Base-by-base conservation (phyloP, 1,140 invertebrate species). In the Philopotamus ludificatus region DNA sequence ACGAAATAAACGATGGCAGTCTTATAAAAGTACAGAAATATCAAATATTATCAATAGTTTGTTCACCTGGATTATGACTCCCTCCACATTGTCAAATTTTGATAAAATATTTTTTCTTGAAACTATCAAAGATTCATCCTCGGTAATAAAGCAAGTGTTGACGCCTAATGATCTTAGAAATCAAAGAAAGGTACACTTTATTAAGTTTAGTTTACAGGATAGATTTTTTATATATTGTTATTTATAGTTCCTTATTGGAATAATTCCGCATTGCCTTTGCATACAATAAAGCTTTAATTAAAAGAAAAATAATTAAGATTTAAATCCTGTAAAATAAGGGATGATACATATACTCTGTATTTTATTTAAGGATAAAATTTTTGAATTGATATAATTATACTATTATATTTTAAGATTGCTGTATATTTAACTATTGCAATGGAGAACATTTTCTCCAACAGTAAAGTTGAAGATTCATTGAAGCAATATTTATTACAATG, bases 61-160 rank as follows among this genome's bases (percentile, higher is more conserved):
- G 71, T 73, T 78, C 67, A 74, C 72, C 72, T 80, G 77, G 77
- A 73, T 72, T 22, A 73, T 71, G 4, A 67, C 72, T 2, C 75
- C 77, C 1, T 4, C 16, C 8, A 41, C 61, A 2, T 74, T 70
- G 39, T 67, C 71, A 65, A 8, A 50, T 51, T 57, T 70, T 65
- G 12, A 60, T 12, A 45, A 59, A 49, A 64, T 23, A 49, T 26
- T 57, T 16, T 51, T 59, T n/a, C 18, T 68, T 28, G n/a, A n/a
- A 26, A 12, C 28, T 2, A 50, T 71, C 15, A 57, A 23, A 34
- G 45, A 66, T 22, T 44, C 34, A 26, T 12, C 22, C 1, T 16
- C 47, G 12, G 0, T n/a, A 3, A 12, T 71, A 7, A 45, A 61
- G 22, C 34, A 69, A 41, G 41, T 61, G 15, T 20, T 71, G 20